Percentiles rank a stretch among this genome's conserved stretches.
Conservation (phyloP, 2,113 vertebrate genomes). For the Dendropsophus ebraccatus region DNA sequence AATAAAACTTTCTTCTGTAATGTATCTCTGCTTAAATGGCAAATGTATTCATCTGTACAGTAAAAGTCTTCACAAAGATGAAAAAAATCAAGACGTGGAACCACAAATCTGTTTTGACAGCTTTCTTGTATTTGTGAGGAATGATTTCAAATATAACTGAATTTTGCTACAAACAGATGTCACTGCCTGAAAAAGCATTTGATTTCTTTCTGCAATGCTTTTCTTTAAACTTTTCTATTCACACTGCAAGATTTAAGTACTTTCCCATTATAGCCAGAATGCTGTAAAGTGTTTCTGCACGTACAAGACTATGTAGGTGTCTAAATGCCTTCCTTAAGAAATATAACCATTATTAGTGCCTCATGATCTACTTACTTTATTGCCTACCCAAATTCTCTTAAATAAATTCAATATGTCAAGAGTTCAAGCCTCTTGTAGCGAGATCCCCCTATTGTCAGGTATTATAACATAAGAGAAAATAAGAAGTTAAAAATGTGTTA, state of each 20-base stretch:
- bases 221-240: conserved; percentile 4
- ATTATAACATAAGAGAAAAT: too few species aligned
- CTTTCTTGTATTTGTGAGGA: conserved; percentile 1
- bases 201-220: conserved; percentile 5
- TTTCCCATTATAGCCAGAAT: conserved; percentile 10
- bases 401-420: neutral
- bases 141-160: conserved; percentile 18
- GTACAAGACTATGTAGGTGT: neutral
- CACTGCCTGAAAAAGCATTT: conserved; percentile 3
- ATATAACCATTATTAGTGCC: too few species aligned
- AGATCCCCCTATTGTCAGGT: too few species aligned
- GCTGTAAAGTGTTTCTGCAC: neutral
- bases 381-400: too few species aligned
- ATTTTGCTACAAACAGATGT: conserved; percentile 30
- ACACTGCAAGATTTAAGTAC: conserved; percentile 19
- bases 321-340: neutral
- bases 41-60: neutral
- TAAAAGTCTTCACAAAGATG: conserved; percentile 1
- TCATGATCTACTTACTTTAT: neutral
- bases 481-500: too few species aligned
- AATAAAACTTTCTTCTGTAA: neutral
- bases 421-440: too few species aligned
- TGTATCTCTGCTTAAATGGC: neutral
- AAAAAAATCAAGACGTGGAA: neutral
- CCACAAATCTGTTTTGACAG: conserved; percentile 27